Evolutionary conservation across 1,140 invertebrate species (phyloP).

Genomic region (Magallana angulata): DNA sequence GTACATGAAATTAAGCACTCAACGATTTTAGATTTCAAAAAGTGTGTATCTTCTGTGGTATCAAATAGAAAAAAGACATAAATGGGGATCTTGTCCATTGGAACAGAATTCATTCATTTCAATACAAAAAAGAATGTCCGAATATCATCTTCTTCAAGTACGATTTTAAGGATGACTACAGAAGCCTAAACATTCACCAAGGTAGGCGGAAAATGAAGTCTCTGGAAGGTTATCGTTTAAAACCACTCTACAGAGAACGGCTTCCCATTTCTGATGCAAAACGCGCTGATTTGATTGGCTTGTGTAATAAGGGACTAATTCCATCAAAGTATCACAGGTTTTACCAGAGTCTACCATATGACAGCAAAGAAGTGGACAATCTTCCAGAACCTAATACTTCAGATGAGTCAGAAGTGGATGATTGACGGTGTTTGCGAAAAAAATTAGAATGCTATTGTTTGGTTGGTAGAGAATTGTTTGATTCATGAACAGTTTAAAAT

Average conservation of each 20-base stretch:
- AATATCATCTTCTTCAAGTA: conserved; percentile 38
- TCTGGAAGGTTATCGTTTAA: background rate
- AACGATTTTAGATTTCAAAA: conserved; percentile 19
- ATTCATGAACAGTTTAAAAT: background rate
- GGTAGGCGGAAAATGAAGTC: background rate
- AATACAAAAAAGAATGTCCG: conserved; percentile 27
- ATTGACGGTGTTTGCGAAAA: background rate
- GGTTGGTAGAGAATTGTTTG: background rate
- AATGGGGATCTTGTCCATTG: conserved; percentile 26
- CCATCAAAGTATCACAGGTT: conserved; percentile 2
- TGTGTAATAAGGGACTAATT: conserved; percentile 16
- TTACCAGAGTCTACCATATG: background rate
- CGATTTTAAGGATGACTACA: conserved; percentile 1
- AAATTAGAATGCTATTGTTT: background rate
- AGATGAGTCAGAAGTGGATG: background rate
- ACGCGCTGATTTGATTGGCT: background rate
- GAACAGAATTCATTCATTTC: conserved; percentile 33
- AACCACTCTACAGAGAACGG: background rate
- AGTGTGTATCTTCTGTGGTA: background rate
- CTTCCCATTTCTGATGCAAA: background rate
- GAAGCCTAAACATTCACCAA: background rate
- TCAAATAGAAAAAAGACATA: conserved; percentile 29
- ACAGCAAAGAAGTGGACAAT: background rate
- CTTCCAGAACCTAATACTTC: conserved; percentile 20
- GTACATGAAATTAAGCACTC: conserved; percentile 6